Base-by-base conservation (phyloP, 2,888 invertebrate species). In the Andrena praecox region DNA sequence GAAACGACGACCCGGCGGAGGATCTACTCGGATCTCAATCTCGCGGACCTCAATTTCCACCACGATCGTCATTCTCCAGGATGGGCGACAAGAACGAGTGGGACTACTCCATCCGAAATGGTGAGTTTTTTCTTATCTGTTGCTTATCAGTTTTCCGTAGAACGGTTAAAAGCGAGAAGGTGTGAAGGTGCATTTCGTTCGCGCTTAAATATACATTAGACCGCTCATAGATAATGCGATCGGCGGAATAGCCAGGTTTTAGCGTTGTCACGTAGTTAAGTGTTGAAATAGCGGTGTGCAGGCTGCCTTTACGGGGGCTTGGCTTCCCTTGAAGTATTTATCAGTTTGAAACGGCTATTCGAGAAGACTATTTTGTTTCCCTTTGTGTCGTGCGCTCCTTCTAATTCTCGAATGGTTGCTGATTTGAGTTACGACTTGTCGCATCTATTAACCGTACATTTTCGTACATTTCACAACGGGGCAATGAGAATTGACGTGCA, bases 41-140 rank as follows among this genome's bases (percentile, higher is more conserved):
- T 92, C 93, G 93, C 92, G 93, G 93, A 93, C 91, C 92, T 91
- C 68, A 93, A 92, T 87, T 93, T 91, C 85, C 84, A 90, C 87
- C 42, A 3, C 60, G 50, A 33, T 54, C 68, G 8, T 48, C 42
- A 12, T 42, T 67, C 33, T 77, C 88, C 89, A 87, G 84, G 81
- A 94, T 93, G 93, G 89, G 89, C 84, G 91, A 89, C 86, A 95
- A 95, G 95, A 95, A 94, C 89, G 72, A 94, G 79, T 96, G 96
- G 96, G 96, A 96, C 94, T 96, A 96, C 94, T 95, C 95, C 89
- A 94, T 94, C 90, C 95, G 94, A 87, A 95, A 96, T 93, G 96
- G 96, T 96, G 92, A 95, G 95, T 95, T 83, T 60, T 60, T 66
- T 10, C 7, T 31, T n/a, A 2, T 6, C 5, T 3, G 24, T 8